These are phyloP conservation scores for Papilio dardanus DNA, from an alignment of 1,140 invertebrate species.

Conservation along the genomic window DNA sequence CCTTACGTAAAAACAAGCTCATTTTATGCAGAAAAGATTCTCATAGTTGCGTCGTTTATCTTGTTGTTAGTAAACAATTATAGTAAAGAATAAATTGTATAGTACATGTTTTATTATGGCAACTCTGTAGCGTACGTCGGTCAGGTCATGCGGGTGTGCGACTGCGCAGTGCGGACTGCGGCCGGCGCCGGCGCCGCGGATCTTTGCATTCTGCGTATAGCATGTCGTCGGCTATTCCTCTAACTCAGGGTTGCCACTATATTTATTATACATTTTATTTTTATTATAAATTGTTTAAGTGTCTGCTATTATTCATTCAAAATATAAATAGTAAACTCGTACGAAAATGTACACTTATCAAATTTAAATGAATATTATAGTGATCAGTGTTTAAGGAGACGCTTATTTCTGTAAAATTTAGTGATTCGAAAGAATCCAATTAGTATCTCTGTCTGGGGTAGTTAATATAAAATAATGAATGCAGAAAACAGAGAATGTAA, in stretches of 20 bases:
- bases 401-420: too few species aligned
- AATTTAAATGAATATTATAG: too few species aligned
- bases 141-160: constrained; percentile 35
- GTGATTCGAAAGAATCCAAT: too few species aligned
- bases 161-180: constrained; percentile 45
- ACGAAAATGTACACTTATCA: too few species aligned
- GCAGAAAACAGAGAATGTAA: too few species aligned
- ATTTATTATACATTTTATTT: neutral
- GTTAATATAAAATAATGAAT: neutral
- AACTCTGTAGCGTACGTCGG: constrained; percentile 9
- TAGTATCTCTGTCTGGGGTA: too few species aligned
- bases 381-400: too few species aligned
- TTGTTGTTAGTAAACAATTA: constrained; percentile 25
- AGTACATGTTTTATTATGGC: constrained; percentile 49
- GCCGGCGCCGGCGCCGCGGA: constrained; percentile 59
- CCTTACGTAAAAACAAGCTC: too few species aligned
- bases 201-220: constrained; percentile 67
- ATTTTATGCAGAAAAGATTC: constrained; percentile 1
- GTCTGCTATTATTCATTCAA: too few species aligned
- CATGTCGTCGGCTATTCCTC: constrained; percentile 56
- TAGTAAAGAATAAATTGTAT: constrained; percentile 27
- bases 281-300: too few species aligned
- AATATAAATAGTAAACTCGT: too few species aligned
- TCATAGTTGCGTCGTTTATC: constrained; percentile 5
- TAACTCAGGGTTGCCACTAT: constrained; percentile 49